These are phyloP conservation scores for Phaethornis superciliosus DNA, from an alignment of 2,113 vertebrate genomes.

Conservation along the genomic window DNA sequence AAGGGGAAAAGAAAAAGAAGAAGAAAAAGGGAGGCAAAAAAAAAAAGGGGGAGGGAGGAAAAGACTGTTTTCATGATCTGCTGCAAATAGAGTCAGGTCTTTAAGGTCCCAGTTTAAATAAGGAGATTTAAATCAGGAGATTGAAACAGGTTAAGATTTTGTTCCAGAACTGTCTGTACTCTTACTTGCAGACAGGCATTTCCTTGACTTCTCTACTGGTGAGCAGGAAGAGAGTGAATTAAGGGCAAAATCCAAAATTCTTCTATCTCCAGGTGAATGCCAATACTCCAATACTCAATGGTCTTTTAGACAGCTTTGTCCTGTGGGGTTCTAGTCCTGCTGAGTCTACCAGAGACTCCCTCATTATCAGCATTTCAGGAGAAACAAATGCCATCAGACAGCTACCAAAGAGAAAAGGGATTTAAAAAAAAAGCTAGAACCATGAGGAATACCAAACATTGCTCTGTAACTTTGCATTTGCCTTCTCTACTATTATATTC, in stretches of 20 bases:
- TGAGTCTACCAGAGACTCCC: not conserved
- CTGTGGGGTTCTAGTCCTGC: not conserved
- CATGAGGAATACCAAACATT: not conserved
- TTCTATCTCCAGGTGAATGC: not conserved
- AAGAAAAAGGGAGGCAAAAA: not conserved
- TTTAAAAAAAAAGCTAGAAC: not conserved
- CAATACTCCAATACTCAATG: not conserved
- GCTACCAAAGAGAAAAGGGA: not conserved
- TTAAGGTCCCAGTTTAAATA: not conserved
- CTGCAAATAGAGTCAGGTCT: not conserved
- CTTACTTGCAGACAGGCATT: not conserved
- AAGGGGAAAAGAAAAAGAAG: accelerated
- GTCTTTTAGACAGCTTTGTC: not conserved
- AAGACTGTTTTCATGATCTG: not conserved
- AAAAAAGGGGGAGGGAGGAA: not conserved
- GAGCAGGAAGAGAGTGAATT: not conserved
- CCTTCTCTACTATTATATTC: not conserved
- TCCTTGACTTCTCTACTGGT: not conserved
- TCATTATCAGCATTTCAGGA: not conserved
- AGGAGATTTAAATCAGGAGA: not conserved
- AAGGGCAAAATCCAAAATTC: not conserved
- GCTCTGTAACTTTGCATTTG: not conserved
- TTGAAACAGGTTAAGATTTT: not conserved
- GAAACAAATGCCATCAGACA: not conserved
- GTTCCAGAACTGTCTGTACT: not conserved